Evolutionary conservation across 2,888 invertebrate genomes (phyloP).

Genomic region (Lasioglossum figueresi): DNA sequence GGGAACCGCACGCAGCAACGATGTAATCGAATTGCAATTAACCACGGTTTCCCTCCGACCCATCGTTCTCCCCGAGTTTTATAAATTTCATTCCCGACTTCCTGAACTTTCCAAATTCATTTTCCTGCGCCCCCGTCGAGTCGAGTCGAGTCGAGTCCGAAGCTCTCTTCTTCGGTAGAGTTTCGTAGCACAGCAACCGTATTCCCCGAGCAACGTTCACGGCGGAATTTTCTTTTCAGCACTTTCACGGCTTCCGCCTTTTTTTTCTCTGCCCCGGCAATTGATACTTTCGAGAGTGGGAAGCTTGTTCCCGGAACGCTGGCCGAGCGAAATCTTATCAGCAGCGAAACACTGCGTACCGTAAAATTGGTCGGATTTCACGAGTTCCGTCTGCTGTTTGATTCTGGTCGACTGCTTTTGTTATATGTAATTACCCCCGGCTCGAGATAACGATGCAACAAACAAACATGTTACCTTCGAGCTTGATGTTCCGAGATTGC

Average conservation of each 20-base stretch:
- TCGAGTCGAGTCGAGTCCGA: neutral
- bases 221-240: constrained; percentile 45
- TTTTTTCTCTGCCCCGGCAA: constrained; percentile 30
- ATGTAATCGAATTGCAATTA: constrained; percentile 49
- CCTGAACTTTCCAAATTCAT: constrained; percentile 44
- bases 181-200: constrained; percentile 1
- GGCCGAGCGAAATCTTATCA: constrained; percentile 22
- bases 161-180: constrained; percentile 16
- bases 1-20: neutral
- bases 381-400: neutral
- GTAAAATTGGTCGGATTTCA: constrained; percentile 40
- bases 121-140: constrained; percentile 21
- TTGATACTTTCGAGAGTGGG: constrained; percentile 34
- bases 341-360: constrained; percentile 21
- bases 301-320: constrained; percentile 15
- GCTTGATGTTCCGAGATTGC: neutral
- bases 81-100: constrained; percentile 40
- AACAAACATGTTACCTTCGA: neutral
- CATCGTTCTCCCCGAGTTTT: constrained; percentile 34
- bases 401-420: constrained; percentile 10
- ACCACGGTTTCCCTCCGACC: constrained; percentile 25
- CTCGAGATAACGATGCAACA: neutral
- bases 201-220: constrained; percentile 16
- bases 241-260: constrained; percentile 22
- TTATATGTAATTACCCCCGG: constrained; percentile 39